Base-by-base conservation (phyloP, 2,797 vertebrate genomes). In the Muraenolepis orangiensis region DNA sequence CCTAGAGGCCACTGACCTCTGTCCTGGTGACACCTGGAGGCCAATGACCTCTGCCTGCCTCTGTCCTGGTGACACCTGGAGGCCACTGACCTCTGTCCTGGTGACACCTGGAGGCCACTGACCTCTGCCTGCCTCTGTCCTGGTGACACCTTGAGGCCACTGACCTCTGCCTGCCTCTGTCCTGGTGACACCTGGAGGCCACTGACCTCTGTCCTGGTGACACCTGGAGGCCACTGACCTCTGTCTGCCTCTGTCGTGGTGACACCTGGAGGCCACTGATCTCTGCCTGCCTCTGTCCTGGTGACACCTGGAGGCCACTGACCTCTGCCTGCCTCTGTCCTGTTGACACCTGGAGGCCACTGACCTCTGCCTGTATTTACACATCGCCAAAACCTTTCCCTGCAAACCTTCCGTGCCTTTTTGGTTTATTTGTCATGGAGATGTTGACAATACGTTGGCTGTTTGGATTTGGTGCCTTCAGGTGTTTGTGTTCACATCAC, bases 1-100 rank as follows among this genome's bases (percentile, higher is more conserved):
- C 78, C 82, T 67, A 73, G 80, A 71, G 74, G 72, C 61, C 10
- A 72, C 71, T 61, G 68, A 66, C 79, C 74, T 84, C 73, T 38
- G 70, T 29, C 46, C 30, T 3, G 20, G 8, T 34, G 8, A 34
- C 8, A 34, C 32, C 32, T 34, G 32, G 32, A 8, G 32, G 8
- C 32, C 32, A 34, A 3, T n/a, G n/a, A n/a, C n/a, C n/a, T n/a
- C n/a, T n/a, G n/a, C n/a, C n/a, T n/a, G n/a, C n/a, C 3, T 34
- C 3, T 34, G 32, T 34, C 32, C 32, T 34, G 32, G 3, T 34
- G 3, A 34, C 32, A 34, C 32, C 32, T 34, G 32, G 3, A 34
- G 8, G 8, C 32, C 32, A 34, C 32, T 8, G 8, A 34, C 32
- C 3, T 34, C 32, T 34, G 32, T 34, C 32, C 32, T 34, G 32